Evolutionary conservation across 2,888 invertebrate genomes (phyloP).

Genomic region (Nysson spinosus): DNA sequence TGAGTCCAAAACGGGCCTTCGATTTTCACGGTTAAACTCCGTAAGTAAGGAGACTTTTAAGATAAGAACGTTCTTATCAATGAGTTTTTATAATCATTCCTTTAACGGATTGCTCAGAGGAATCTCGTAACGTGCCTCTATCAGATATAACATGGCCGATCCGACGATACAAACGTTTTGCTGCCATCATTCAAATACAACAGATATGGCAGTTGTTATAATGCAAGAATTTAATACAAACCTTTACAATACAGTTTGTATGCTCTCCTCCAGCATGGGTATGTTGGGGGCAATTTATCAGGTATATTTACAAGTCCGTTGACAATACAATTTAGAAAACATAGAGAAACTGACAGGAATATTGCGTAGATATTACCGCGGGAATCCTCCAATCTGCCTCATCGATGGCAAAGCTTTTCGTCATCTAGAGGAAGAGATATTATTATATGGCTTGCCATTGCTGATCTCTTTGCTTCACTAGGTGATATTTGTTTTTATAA

Average conservation of each 20-base stretch:
- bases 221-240: conserved; percentile 87
- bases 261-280: conserved; percentile 86
- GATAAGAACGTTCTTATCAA: conserved; percentile 24
- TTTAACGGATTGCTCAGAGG: conserved; percentile 16
- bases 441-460: conserved; percentile 87
- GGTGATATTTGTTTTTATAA: conserved; percentile 78
- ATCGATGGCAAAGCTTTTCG: conserved; percentile 80
- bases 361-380: conserved; percentile 82
- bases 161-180: conserved; percentile 91
- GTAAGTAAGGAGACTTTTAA: background rate
- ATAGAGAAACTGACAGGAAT: background rate
- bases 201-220: conserved; percentile 82
- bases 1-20: background rate
- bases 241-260: conserved; percentile 86
- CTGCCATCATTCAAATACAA: conserved; percentile 84
- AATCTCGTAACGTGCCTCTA: too few species aligned
- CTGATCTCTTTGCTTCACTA: conserved; percentile 87
- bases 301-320: conserved; percentile 76
- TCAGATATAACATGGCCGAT: conserved; percentile 82
- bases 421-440: conserved; percentile 84
- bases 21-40: background rate
- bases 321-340: too few species aligned
- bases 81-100: conserved; percentile 20
- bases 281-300: conserved; percentile 88
- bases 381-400: conserved; percentile 78